Evolutionary conservation across 2,797 vertebrate genomes (phyloP), one percentile per base, ranked within the genome.

Genomic region (Sylvilagus floridanus): DNA sequence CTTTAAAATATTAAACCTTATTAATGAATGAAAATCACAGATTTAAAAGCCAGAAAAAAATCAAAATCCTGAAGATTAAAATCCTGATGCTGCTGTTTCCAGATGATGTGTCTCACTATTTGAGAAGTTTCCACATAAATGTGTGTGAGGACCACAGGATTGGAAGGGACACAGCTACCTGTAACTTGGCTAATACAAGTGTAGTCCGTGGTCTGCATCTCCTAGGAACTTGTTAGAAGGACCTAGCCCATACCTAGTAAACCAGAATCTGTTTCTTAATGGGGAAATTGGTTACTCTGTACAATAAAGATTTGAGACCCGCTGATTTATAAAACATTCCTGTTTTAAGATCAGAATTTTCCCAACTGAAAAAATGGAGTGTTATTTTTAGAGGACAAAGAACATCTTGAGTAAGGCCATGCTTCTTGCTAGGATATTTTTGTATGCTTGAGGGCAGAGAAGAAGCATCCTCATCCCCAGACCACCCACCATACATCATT

Each of bases 71-170:
- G 28, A 22, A 35, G 72, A 54, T 57, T 65, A 24, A 78, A 57
- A 42, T 22, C 52, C 8, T 5, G 32, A 12, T 13, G 57, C 66
- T n/a, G n/a, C 12, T 28, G 14, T 7, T 2, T 13, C 30, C 2
- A 24, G 75, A 24, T 47, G 22, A 5, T 28, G 21, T 21, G 14
- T 22, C 19, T 72, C 37, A 37, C n/a, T 93, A n/a, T 30, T 78
- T 72, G 37, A 22, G 52, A 22, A 77, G 35, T 73, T 91, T 72
- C 21, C 73, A 75, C 91, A 66, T 50, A 57, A 84, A 87, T 73
- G 26, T 32, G 12, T 30, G 5, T 5, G 28, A 26, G 47, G 78
- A 26, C 84, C 26, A 1, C 0, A 7, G 35, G 63, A 21, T 26
- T 50, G 37, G 14, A 32, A 35, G 72, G 57, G 63, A 6, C n/a